These are phyloP conservation scores for Crotophaga sulcirostris DNA, from an alignment of 2,113 vertebrate species.

Conservation along the genomic window DNA sequence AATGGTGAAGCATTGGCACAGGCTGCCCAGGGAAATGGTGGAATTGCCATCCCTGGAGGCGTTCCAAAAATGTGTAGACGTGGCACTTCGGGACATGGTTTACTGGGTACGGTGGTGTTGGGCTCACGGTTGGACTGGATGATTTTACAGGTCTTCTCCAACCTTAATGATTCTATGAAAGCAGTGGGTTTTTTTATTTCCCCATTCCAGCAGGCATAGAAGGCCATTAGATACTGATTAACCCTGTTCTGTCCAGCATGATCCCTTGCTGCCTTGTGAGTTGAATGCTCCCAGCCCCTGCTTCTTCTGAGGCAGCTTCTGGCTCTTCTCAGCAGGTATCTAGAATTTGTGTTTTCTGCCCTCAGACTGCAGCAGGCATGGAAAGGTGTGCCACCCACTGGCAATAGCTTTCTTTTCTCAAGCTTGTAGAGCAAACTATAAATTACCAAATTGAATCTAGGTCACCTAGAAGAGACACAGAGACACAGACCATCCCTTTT, in stretches of 20 bases:
- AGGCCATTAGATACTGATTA: background rate
- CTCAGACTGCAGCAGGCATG: background rate
- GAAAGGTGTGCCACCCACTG: background rate
- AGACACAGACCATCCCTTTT: background rate
- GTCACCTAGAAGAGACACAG: background rate
- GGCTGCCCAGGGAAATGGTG: no score
- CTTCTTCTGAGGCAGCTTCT: background rate
- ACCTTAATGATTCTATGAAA: background rate
- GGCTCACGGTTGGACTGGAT: no score
- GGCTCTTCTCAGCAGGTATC: background rate
- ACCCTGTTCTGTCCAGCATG: background rate
- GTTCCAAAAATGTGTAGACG: no score
- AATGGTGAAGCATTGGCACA: no score
- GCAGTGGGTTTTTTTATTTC: background rate
- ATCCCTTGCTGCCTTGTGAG: background rate
- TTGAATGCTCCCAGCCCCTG: background rate
- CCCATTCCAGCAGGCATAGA: background rate
- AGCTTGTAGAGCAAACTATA: background rate
- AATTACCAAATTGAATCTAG: background rate
- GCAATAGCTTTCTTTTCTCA: background rate
- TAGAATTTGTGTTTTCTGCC: background rate
- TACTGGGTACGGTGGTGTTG: no score
- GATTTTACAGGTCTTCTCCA: no score
- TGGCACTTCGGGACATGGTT: no score
- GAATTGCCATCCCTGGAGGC: no score